Percentiles rank a stretch among this genome's conserved stretches.
Conservation (phyloP, 2,113 vertebrate genomes). For the Buteo buteo region DNA sequence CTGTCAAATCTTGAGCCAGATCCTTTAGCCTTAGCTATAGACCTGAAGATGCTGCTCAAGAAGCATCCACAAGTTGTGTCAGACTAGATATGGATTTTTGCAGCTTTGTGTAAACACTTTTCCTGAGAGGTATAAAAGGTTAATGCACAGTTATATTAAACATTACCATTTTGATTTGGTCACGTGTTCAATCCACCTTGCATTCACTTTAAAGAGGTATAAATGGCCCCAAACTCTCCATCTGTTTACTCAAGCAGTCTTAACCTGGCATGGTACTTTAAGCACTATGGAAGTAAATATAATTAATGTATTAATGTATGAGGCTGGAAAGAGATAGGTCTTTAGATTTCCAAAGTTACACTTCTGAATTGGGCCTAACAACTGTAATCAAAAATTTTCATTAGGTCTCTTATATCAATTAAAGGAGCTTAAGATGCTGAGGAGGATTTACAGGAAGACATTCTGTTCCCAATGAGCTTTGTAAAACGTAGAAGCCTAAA, state of each 20-base stretch:
- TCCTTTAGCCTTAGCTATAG: not conserved
- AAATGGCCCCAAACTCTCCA: not conserved
- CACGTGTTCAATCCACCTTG: not conserved
- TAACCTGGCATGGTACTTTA: not conserved
- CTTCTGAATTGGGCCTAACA: not conserved
- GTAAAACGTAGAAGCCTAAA: not conserved
- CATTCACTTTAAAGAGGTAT: not conserved
- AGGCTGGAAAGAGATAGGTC: not conserved
- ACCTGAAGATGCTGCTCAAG: not conserved
- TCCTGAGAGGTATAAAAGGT: accelerated
- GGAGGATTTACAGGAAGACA: not conserved
- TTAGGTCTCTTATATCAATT: not conserved
- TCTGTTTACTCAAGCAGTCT: not conserved
- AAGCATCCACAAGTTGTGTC: not conserved
- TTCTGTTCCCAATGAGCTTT: not conserved
- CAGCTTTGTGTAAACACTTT: not conserved
- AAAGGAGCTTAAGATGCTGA: not conserved
- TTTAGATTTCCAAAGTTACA: not conserved
- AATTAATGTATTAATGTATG: not conserved
- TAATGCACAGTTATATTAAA: not conserved
- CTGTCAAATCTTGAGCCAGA: not conserved
- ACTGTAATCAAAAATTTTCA: not conserved
- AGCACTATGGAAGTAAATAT: not conserved
- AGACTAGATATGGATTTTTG: not conserved
- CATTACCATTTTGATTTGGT: not conserved